Conservation (phyloP, 2,113 vertebrate species). For the Onychorhynchus coronatus region DNA sequence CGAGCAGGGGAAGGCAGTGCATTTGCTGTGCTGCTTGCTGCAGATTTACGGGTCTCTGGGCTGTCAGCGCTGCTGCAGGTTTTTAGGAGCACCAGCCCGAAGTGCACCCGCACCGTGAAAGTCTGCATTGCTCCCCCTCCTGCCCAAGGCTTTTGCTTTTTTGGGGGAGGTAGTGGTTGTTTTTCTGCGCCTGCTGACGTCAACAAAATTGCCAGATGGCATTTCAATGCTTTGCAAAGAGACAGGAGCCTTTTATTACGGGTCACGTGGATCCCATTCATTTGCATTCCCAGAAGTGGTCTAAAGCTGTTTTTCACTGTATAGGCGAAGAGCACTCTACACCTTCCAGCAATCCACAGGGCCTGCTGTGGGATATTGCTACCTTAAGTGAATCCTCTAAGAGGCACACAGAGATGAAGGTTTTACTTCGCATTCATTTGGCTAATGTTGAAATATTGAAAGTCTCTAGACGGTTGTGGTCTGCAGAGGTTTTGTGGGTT, state of each 20-base stretch:
- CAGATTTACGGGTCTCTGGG: not conserved
- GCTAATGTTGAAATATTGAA: not conserved
- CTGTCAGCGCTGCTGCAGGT: not conserved
- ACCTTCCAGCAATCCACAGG: conserved; percentile 46
- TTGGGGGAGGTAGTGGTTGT: conserved; percentile 63
- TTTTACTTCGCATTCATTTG: not conserved
- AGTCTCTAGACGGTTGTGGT: not conserved
- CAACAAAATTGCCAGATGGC: conserved; percentile 79
- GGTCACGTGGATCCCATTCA: conserved; percentile 64
- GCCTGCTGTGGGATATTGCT: conserved; percentile 3
- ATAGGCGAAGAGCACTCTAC: conserved; percentile 25
- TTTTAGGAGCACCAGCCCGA: not conserved
- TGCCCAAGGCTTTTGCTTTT: conserved; percentile 33
- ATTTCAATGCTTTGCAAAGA: conserved; percentile 70
- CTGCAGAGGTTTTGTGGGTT: not conserved
- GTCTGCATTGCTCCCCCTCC: conserved; percentile 18
- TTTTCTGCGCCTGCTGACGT: conserved; percentile 77
- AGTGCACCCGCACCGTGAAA: not conserved
- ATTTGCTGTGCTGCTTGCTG: fast-evolving
- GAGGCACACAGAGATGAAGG: not conserved
- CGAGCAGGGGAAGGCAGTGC: fast-evolving
- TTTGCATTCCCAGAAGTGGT: conserved; percentile 75
- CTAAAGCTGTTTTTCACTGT: conserved; percentile 55
- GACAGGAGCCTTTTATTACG: conserved; percentile 79
- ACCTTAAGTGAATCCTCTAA: conserved; percentile 46